These are phyloP conservation scores for Procambarus clarkii DNA, from an alignment of 1,140 invertebrate species.

Conservation along the genomic window DNA sequence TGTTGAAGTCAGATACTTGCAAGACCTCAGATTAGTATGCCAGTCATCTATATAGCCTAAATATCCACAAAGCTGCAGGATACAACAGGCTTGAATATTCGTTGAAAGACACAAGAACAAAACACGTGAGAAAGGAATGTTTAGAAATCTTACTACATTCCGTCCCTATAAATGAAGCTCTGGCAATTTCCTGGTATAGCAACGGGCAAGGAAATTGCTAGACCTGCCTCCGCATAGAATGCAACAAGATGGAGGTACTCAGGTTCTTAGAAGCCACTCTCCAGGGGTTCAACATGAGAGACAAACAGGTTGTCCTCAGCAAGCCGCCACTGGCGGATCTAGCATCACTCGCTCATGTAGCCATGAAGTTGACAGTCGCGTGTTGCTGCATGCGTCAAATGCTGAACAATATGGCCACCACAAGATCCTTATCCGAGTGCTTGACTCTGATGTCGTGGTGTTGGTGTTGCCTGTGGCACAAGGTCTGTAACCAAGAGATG, in stretches of 20 bases:
- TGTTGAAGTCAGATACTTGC: constrained; percentile 3
- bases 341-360: not conserved
- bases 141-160: no score
- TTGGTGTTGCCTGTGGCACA: constrained; percentile 5
- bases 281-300: not conserved
- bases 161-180: no score
- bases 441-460: constrained; percentile 38
- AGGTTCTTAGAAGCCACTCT: not conserved
- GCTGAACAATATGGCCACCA: constrained; percentile 29
- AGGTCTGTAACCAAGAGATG: constrained; percentile 3
- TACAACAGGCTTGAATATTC: no score
- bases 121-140: no score
- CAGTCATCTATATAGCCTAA: constrained; percentile 9
- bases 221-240: no score
- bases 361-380: constrained; percentile 26
- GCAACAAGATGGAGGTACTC: constrained; percentile 7
- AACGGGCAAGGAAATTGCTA: no score
- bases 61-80: constrained; percentile 11
- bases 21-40: constrained; percentile 29
- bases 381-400: constrained; percentile 18
- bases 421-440: constrained; percentile 22
- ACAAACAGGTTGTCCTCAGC: constrained; percentile 22
- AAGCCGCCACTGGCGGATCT: constrained; percentile 3
- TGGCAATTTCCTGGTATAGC: no score
- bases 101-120: no score